phyloP scores from a whole-genome alignment of 2,113 vertebrate genomes.

The Piprites chloris region DNA sequence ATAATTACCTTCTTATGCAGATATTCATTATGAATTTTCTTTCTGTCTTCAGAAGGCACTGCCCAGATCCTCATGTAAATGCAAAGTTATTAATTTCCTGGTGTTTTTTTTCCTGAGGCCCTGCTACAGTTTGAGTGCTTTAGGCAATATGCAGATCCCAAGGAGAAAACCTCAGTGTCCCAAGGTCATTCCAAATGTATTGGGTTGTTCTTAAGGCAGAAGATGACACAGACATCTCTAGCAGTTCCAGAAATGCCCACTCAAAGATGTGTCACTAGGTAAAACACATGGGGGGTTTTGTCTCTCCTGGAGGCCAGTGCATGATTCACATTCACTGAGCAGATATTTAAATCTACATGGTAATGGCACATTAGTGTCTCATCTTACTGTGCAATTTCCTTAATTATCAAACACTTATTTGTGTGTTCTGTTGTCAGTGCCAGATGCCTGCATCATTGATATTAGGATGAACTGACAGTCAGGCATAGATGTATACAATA shows the following conservation, averaged over 20 bases:
- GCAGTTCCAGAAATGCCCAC: neutral
- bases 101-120: neutral
- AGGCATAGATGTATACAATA: accelerated
- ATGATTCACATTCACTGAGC: neutral
- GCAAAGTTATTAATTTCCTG: constrained; percentile 19
- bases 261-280: neutral
- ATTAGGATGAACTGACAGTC: neutral
- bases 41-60: neutral
- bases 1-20: neutral
- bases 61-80: neutral
- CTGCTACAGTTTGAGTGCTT: neutral
- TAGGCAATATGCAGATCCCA: neutral
- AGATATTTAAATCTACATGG: neutral
- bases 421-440: neutral
- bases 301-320: neutral
- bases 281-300: neutral
- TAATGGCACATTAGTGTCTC: accelerated
- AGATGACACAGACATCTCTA: neutral
- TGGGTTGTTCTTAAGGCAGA: neutral
- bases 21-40: neutral
- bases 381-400: neutral
- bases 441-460: neutral
- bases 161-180: neutral
- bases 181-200: neutral
- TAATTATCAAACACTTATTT: neutral